Evolutionary conservation across 1,140 invertebrate species (phyloP).

Genomic region (Drosophila persimilis): DNA sequence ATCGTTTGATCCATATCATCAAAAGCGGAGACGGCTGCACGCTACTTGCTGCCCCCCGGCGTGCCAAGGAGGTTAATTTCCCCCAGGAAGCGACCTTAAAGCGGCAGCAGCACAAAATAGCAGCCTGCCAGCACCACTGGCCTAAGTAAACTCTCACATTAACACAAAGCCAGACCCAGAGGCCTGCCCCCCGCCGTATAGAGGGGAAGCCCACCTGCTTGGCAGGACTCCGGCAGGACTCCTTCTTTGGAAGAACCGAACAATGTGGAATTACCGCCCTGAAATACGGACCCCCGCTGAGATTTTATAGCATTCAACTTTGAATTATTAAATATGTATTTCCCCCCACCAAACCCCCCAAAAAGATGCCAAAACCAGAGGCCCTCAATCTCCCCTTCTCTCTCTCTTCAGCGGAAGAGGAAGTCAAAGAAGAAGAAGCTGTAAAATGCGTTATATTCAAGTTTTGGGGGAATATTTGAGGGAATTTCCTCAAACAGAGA

Average conservation of each 20-base stretch:
- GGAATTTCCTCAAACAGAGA: slow-evolving; percentile 1
- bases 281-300: slow-evolving; percentile 75
- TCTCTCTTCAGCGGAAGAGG: background rate
- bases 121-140: slow-evolving; percentile 34
- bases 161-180: slow-evolving; percentile 52
- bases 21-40: slow-evolving; percentile 32
- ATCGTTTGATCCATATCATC: slow-evolving; percentile 77
- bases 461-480: slow-evolving; percentile 14
- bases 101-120: slow-evolving; percentile 22
- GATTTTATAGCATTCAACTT: slow-evolving; percentile 79
- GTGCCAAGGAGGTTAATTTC: slow-evolving; percentile 69
- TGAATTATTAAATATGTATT: slow-evolving; percentile 81
- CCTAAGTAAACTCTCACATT: slow-evolving; percentile 75
- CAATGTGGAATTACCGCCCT: slow-evolving; percentile 74
- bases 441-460: slow-evolving; percentile 41
- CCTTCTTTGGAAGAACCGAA: slow-evolving; percentile 30
- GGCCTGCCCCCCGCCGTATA: background rate
- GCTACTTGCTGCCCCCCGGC: slow-evolving; percentile 32
- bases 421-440: background rate
- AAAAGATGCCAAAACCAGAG: slow-evolving; percentile 53
- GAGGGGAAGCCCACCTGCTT: slow-evolving; percentile 52
- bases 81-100: slow-evolving; percentile 73
- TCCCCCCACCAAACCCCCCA: slow-evolving; percentile 20
- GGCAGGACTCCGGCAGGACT: slow-evolving; percentile 31
- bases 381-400: slow-evolving; percentile 24